A percentile compares a stretch with the other conserved stretches of the same genome.
Conservation (phyloP, 2,888 invertebrate genomes). For the Dioctria rufipes region DNA sequence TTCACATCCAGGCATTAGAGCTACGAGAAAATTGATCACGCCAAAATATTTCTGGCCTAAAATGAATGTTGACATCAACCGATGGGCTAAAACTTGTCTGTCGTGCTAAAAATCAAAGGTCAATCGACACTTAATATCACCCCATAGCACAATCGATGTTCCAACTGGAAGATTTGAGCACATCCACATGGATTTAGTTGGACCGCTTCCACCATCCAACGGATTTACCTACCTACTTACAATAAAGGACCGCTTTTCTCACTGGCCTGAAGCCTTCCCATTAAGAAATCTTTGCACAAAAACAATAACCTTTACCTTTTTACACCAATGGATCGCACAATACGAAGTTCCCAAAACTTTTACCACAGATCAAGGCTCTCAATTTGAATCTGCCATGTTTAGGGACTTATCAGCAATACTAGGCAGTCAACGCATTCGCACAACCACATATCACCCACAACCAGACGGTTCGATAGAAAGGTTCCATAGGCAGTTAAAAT, state of each 20-base stretch:
- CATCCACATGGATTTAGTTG: slow-evolving; percentile 1
- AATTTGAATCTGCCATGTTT: not conserved
- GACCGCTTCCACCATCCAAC: not conserved
- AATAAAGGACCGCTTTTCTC: not conserved
- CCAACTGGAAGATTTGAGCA: not conserved
- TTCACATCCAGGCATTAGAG: not conserved
- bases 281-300: not conserved
- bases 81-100: not conserved
- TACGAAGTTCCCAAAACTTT: too few relatives aligned
- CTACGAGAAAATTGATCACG: not conserved
- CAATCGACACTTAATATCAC: not conserved
- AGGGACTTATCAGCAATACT: not conserved
- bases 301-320: too few relatives aligned
- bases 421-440: not conserved
- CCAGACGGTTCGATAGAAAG: not conserved
- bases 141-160: not conserved
- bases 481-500: not conserved
- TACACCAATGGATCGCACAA: too few relatives aligned
- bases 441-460: not conserved
- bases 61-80: not conserved
- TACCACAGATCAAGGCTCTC: too few relatives aligned
- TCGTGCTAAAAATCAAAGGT: not conserved
- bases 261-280: not conserved
- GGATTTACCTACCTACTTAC: not conserved
- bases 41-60: too few relatives aligned